Conservation (phyloP, 2,113 vertebrate genomes). For the Hoplias malabaricus region DNA sequence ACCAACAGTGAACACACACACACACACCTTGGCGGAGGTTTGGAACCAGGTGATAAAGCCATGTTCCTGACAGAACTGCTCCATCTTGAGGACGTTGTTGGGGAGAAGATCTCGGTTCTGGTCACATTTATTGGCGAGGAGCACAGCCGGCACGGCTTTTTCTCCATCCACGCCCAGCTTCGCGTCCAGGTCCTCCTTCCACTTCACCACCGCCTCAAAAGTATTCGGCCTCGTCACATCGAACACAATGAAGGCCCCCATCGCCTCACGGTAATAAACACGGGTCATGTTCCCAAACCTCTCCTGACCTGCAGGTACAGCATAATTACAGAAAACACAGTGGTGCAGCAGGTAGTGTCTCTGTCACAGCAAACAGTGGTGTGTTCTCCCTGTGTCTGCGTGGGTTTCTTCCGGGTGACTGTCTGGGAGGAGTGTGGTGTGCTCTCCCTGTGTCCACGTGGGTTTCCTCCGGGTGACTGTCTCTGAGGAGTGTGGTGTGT, state of each 20-base stretch:
- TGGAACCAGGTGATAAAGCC: constrained; percentile 79
- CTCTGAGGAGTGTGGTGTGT: no score
- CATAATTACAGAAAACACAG: no score
- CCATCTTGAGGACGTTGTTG: constrained; percentile 68
- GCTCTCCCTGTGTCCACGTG: no score
- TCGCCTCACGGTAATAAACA: constrained; percentile 80
- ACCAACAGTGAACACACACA: neutral
- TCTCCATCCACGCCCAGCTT: constrained; percentile 73
- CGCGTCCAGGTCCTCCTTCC: constrained; percentile 81
- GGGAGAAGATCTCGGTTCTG: constrained; percentile 68
- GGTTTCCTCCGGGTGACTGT: no score
- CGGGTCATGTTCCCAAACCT: constrained; percentile 83
- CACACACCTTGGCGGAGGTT: constrained; percentile 78
- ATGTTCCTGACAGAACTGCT: constrained; percentile 77
- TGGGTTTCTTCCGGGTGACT: no score
- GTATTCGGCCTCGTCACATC: constrained; percentile 76
- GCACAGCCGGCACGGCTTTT: constrained; percentile 69
- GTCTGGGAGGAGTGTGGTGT: no score
- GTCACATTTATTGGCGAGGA: constrained; percentile 81
- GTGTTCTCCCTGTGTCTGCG: no score
- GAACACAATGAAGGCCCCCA: constrained; percentile 79
- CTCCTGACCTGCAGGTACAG: constrained; percentile 77
- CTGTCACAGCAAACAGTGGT: no score
- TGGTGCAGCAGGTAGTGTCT: no score
- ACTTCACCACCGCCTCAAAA: constrained; percentile 76